A percentile compares a stretch with the other conserved stretches of the same genome.
phyloP scores from a whole-genome alignment of 2,797 vertebrate species.

The Siniperca scherzeri region DNA sequence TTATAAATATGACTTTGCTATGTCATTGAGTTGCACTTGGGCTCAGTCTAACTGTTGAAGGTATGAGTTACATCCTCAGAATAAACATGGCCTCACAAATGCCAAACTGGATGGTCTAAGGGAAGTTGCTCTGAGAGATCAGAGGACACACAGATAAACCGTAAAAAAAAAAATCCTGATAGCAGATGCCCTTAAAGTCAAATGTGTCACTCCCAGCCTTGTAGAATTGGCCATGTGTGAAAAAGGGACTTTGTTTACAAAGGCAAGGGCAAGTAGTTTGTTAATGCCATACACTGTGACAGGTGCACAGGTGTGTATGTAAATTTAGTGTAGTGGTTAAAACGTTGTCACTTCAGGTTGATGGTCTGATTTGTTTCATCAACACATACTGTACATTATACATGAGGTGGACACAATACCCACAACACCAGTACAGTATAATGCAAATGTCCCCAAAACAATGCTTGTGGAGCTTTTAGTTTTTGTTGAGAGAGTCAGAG shows the following conservation, averaged over 20 bases:
- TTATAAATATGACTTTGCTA: slow-evolving; percentile 40
- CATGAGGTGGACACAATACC: neutral
- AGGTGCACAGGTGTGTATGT: slow-evolving; percentile 22
- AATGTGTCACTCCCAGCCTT: neutral
- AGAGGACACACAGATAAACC: neutral
- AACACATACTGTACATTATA: neutral
- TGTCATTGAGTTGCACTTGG: slow-evolving; percentile 47
- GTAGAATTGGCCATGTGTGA: neutral
- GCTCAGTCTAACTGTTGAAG: slow-evolving; percentile 43
- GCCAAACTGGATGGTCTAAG: neutral
- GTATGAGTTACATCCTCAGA: slow-evolving; percentile 43
- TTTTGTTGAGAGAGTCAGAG: neutral
- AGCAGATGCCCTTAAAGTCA: slow-evolving; percentile 2
- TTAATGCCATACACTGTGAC: slow-evolving; percentile 5
- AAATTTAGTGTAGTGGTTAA: neutral
- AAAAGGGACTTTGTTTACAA: slow-evolving; percentile 14
- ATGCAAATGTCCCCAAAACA: neutral
- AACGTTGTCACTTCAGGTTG: neutral
- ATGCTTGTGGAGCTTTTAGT: neutral
- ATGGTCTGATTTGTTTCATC: slow-evolving; percentile 1
- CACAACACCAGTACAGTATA: neutral
- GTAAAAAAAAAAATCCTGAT: neutral
- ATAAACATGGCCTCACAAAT: slow-evolving; percentile 23
- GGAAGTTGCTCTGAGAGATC: neutral
- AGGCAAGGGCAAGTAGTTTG: neutral